Evolutionary conservation across 2,797 vertebrate genomes (phyloP).

Genomic region (Perdix hodgsoniae): DNA sequence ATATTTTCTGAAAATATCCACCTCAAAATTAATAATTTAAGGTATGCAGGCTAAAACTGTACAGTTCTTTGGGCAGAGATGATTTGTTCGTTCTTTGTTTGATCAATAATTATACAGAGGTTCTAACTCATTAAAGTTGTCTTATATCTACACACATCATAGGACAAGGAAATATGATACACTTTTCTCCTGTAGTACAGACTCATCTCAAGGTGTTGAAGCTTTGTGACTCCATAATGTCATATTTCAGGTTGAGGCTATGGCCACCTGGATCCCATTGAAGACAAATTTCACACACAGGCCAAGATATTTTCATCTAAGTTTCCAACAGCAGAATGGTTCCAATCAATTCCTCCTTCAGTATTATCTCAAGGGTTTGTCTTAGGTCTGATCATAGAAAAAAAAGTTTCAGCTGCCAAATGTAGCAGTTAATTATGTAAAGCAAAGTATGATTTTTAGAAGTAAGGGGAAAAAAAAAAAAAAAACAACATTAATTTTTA

Average conservation of each 20-base stretch:
- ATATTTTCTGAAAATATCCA: background rate
- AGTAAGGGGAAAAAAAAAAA: too few species aligned
- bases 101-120: background rate
- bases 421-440: rapidly evolving
- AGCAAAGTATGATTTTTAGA: background rate
- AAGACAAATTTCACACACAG: background rate
- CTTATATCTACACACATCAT: background rate
- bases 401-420: background rate
- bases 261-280: background rate
- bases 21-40: background rate
- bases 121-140: background rate
- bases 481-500: background rate
- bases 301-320: background rate
- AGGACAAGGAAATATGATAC: background rate
- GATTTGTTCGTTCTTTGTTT: background rate
- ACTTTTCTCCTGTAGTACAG: background rate
- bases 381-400: background rate
- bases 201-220: background rate
- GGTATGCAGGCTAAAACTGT: background rate
- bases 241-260: background rate
- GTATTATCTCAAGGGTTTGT: background rate
- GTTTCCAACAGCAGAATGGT: background rate
- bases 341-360: background rate
- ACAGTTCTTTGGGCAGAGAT: background rate
- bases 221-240: background rate